phyloP scores from a whole-genome alignment of 1,140 invertebrate species.

The Drosophila sproati region DNA sequence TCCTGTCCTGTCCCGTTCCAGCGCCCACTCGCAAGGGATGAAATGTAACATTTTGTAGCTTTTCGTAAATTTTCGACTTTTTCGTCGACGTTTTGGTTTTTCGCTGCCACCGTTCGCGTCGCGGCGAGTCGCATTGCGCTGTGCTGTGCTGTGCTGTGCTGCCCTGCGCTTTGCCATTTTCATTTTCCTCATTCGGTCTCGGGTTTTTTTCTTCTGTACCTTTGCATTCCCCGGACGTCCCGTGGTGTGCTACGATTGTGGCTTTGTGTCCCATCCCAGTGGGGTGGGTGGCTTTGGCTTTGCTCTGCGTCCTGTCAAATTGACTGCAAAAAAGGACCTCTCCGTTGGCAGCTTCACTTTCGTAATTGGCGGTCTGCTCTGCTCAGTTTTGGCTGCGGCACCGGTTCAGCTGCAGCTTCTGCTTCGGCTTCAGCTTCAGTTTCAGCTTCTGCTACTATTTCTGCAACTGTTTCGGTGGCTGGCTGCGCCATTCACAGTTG shows the following conservation, averaged over 20 bases:
- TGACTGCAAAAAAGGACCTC: conserved; percentile 84
- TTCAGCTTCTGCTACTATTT: conserved; percentile 47
- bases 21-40: conserved; percentile 65
- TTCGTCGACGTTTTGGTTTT: conserved; percentile 74
- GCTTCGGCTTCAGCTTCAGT: conserved; percentile 27
- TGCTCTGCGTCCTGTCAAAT: conserved; percentile 77
- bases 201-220: conserved; percentile 21
- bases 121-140: conserved; percentile 20
- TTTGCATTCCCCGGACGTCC: conserved; percentile 22
- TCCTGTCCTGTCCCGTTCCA: conserved; percentile 10
- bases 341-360: conserved; percentile 84
- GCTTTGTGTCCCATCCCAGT: conserved; percentile 50
- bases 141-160: conserved; percentile 19
- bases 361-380: conserved; percentile 83
- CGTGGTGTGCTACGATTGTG: conserved; percentile 39
- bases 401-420: conserved; percentile 1
- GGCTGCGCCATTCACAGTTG: conserved; percentile 77
- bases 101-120: conserved; percentile 33
- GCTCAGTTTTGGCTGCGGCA: conserved; percentile 48
- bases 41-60: conserved; percentile 83
- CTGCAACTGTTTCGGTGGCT: conserved; percentile 35
- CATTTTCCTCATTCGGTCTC: conserved; percentile 46
- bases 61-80: conserved; percentile 84
- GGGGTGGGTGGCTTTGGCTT: conserved; percentile 71
- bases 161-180: conserved; percentile 31